phyloP scores from a whole-genome alignment of 2,797 vertebrate species.

The Poeciliopsis presidionis region DNA sequence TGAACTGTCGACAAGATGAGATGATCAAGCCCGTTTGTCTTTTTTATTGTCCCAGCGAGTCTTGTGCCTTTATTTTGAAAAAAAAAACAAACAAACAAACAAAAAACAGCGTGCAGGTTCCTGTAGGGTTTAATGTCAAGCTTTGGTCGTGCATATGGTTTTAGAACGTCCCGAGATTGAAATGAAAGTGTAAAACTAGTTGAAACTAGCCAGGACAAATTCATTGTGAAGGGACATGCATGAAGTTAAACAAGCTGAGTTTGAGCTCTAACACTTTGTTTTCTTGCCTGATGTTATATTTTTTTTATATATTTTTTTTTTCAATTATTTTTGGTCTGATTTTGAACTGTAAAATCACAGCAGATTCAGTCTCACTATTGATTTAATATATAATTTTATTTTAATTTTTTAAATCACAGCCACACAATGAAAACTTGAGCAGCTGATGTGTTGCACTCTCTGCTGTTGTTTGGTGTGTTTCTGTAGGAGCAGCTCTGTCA shows the following conservation, averaged over 20 bases:
- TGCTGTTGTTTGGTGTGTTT: background rate
- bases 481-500: constrained; percentile 17
- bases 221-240: background rate
- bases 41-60: background rate
- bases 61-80: background rate
- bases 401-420: background rate
- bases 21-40: background rate
- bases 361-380: background rate
- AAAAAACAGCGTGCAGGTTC: background rate
- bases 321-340: background rate
- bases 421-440: background rate
- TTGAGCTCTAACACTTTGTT: background rate
- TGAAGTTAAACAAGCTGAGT: no score
- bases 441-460: no score
- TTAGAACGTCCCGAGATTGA: background rate
- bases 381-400: background rate
- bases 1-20: background rate
- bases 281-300: background rate
- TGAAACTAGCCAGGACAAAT: background rate
- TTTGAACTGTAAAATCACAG: background rate
- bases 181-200: background rate
- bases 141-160: background rate
- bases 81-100: background rate
- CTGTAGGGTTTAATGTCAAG: background rate
- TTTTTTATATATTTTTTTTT: background rate